These are phyloP conservation scores for Madoqua kirkii DNA, from an alignment of 2,113 vertebrate genomes.

Conservation along the genomic window DNA sequence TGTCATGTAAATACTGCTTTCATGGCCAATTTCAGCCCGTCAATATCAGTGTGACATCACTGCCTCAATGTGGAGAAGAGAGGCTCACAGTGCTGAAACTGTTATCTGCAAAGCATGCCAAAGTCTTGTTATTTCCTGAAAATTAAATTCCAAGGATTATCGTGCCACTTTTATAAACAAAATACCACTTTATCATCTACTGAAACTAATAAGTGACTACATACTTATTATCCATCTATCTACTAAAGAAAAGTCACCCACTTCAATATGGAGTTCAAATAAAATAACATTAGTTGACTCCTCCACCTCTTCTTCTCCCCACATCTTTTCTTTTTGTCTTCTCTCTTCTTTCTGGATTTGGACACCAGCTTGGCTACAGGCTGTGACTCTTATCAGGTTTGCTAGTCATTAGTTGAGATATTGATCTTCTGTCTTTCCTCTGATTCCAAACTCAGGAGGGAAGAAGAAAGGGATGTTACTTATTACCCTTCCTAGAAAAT, in stretches of 20 bases:
- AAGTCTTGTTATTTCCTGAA: neutral
- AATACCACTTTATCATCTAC: neutral
- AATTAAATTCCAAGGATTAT: neutral
- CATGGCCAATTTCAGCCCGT: neutral
- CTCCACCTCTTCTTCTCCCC: neutral
- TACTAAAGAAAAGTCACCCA: neutral
- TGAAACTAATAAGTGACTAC: neutral
- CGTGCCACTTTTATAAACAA: neutral
- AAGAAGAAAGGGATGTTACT: neutral
- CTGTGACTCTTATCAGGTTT: neutral
- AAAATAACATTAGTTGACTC: neutral
- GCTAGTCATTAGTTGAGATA: neutral
- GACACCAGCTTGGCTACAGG: neutral
- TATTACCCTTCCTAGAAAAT: neutral
- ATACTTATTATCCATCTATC: neutral
- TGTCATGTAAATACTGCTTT: neutral
- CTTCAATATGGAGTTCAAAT: neutral
- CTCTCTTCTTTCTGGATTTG: neutral
- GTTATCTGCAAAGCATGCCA: neutral
- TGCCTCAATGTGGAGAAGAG: fast-evolving
- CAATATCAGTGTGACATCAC: neutral
- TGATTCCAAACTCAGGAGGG: neutral
- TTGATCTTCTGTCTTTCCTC: neutral
- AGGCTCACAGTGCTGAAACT: neutral
- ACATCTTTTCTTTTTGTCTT: too few relatives aligned